Percentiles rank a stretch among this genome's conserved stretches.
Conservation (phyloP, 2,888 invertebrate genomes). For the Rhingia campestris region DNA sequence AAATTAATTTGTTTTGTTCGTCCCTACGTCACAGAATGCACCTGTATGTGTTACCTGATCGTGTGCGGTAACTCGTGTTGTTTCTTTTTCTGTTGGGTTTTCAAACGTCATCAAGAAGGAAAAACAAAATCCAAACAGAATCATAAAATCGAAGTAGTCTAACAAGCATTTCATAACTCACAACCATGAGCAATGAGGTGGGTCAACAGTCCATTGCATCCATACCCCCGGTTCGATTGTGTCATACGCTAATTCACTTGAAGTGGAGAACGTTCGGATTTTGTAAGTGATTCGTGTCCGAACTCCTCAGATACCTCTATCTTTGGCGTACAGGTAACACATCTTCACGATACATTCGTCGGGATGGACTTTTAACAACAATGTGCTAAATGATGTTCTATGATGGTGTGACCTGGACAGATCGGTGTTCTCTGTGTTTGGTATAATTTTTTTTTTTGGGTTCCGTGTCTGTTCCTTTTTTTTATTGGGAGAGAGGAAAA, state of each 20-base stretch:
- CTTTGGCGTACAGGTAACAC: conserved; percentile 19
- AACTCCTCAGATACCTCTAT: conserved; percentile 22
- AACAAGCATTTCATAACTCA: conserved; percentile 59
- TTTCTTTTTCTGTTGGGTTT: conserved; percentile 12
- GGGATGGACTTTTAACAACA: conserved; percentile 68
- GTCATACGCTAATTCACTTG: conserved; percentile 68
- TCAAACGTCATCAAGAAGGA: conserved; percentile 54
- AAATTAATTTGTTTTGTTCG: not conserved
- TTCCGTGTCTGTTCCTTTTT: conserved; percentile 30
- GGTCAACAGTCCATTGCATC: conserved; percentile 62
- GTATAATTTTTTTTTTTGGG: conserved; percentile 26
- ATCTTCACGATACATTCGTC: conserved; percentile 45
- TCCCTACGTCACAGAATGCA: conserved; percentile 25
- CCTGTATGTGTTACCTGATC: not conserved
- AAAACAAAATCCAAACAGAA: conserved; percentile 25
- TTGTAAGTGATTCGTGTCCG: conserved; percentile 52
- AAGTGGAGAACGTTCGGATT: conserved; percentile 55
- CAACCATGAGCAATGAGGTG: conserved; percentile 50
- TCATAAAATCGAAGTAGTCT: conserved; percentile 26
- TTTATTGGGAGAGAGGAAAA: conserved; percentile 40
- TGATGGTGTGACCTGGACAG: conserved; percentile 47
- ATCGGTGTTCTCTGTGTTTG: conserved; percentile 42
- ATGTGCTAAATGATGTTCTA: conserved; percentile 70
- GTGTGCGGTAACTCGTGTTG: conserved; percentile 15
- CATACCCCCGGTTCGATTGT: conserved; percentile 53